phyloP scores from a whole-genome alignment of 2,113 vertebrate genomes.

The Meleagris gallopavo region DNA sequence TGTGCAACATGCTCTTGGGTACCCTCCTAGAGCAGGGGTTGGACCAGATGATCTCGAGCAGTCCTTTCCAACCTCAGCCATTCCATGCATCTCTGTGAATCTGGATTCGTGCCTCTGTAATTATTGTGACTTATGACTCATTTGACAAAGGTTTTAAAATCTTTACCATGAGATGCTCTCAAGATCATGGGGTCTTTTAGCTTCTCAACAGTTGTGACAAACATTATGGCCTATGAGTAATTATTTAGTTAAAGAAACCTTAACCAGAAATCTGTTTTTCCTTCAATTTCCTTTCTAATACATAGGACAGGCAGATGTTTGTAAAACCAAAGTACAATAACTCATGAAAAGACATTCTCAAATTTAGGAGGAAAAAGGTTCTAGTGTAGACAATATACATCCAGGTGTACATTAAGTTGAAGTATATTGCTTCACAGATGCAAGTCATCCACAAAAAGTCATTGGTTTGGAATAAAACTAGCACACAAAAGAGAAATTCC shows the following conservation, averaged over 20 bases:
- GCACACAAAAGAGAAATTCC: background rate
- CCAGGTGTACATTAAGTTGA: background rate
- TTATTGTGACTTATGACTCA: background rate
- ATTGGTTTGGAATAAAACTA: conserved; percentile 17
- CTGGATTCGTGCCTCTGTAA: background rate
- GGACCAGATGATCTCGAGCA: background rate
- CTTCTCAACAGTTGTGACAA: background rate
- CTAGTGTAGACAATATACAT: background rate
- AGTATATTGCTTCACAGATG: background rate
- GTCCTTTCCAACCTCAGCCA: background rate
- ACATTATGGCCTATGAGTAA: background rate
- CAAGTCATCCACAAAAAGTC: conserved; percentile 50
- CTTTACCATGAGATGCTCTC: background rate
- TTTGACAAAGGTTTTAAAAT: background rate
- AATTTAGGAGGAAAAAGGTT: background rate
- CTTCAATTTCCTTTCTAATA: background rate
- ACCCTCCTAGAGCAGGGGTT: background rate
- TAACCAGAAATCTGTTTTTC: background rate
- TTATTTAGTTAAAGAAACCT: background rate
- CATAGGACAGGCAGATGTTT: background rate
- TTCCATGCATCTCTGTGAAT: background rate
- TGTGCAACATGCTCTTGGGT: background rate
- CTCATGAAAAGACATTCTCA: background rate
- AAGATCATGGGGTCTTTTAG: background rate
- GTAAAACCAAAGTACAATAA: background rate